Evolutionary conservation across 2,888 invertebrate species (phyloP), one percentile per base, ranked within the genome.

Genomic region (Lypha dubia): DNA sequence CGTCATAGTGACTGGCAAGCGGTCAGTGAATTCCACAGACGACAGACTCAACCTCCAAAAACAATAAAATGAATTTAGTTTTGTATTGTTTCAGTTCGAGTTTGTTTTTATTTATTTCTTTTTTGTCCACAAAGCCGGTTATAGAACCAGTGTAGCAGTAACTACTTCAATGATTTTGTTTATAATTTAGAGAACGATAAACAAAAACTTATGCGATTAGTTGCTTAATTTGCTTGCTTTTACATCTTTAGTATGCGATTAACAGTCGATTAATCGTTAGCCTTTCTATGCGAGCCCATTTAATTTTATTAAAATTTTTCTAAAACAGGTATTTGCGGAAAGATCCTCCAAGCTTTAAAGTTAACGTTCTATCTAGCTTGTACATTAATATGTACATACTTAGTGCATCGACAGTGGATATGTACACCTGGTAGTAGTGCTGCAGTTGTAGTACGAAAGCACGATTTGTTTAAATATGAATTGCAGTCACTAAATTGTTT

Each of bases 1-100:
- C 44, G 74, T 63, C 51, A 41, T 13, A 38, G 15, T 71, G 68
- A 46, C 44, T 70, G 60, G 13, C 65, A 58, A 32, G 49, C 38
- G 38, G 58, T 65, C 24, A 17, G 41, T 38, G 20, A 73, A 71
- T 67, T 71, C 79, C 63, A 79, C 71, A 65, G 49, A 32, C n/a
- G 46, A 58, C n/a, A n/a, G 65, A 6, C 35, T 46, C 63, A 56
- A 79, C 53, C 71, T 79, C 24, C 41, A 56, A 65, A 79, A 46
- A 63, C 56, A 71, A 62, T 62, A 44, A 41, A 68, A 63, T 32
- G 44, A 56, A 56, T 79, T 71, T 63, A 53, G 62, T 20, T 62
- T 56, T 53, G 63, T 63, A 63, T 79, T 63, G 71, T 63, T 71
- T 62, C 44, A 49, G 11, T 68, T 17, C 44, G 49, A 28, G 28